These are phyloP conservation scores for Gadus chalcogrammus DNA, from an alignment of 2,113 vertebrate genomes.

Conservation along the genomic window DNA sequence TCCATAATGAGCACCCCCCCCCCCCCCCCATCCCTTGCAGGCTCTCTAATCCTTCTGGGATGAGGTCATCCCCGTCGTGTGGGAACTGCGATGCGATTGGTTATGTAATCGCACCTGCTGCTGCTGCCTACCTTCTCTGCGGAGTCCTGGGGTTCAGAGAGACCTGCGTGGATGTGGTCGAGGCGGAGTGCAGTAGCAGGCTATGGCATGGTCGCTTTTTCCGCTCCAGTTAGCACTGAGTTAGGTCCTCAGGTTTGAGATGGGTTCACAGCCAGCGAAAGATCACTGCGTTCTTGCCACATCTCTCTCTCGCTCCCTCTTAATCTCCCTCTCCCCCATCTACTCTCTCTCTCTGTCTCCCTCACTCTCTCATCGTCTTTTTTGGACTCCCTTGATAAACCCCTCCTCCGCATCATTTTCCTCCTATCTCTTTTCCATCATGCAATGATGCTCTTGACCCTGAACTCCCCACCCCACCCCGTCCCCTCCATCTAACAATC, in stretches of 20 bases:
- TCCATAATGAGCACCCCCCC: background rate
- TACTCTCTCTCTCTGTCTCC: constrained; percentile 14
- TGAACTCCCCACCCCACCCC: no score
- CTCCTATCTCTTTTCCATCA: constrained; percentile 34
- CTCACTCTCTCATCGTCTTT: background rate
- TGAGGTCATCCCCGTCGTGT: constrained; percentile 55
- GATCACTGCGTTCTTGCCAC: constrained; percentile 31
- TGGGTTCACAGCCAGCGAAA: no score
- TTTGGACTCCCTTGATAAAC: constrained; percentile 2
- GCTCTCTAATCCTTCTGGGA: constrained; percentile 59
- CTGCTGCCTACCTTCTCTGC: constrained; percentile 47
- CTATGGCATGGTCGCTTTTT: no score
- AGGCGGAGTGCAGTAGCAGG: no score
- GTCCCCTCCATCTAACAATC: background rate
- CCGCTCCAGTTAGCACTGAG: no score
- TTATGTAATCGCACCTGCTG: constrained; percentile 55
- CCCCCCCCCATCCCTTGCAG: constrained; percentile 32
- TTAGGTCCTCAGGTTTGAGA: no score
- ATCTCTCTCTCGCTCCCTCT: constrained; percentile 47
- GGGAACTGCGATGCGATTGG: constrained; percentile 37
- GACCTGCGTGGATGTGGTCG: background rate
- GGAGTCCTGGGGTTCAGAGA: background rate
- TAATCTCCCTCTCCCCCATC: constrained; percentile 8
- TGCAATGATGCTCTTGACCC: no score
- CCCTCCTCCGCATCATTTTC: background rate